Base-by-base conservation (phyloP, 2,888 invertebrate genomes). In the Actias luna region DNA sequence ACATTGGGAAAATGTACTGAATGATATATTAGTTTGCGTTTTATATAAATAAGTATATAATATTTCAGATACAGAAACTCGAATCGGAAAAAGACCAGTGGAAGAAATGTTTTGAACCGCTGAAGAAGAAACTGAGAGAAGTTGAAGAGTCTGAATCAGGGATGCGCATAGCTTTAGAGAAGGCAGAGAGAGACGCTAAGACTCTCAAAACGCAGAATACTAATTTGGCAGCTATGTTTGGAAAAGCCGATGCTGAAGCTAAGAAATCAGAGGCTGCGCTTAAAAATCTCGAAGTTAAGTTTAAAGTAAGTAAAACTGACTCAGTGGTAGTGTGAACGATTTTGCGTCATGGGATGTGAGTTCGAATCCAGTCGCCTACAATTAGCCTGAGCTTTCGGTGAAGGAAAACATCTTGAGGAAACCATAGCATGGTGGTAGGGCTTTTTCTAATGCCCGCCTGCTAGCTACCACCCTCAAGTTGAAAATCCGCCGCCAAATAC, bases 141-240 rank as follows among this genome's bases (percentile, higher is more conserved):
- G 75, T 95, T 33, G 94, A 94, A 76, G 94, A 95, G 63, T 85
- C 93, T 0, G 95, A 95, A 68, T 88, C 92, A 0, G 89, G 89
- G 0, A 85, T 94, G 65, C 91, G 93, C 63, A 86, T 92, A 66
- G 92, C 94, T 42, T 74, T 94, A 59, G 93, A 93, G 63, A 93
- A 93, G 64, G 81, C 94, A 0, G 93, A 93, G 50, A 92, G 94
- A 58, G 94, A 95, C 62, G 87, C 93, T 29, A 91, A 91, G 25
- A 84, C 87, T 12, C 77, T 94, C 5, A 86, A 89, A 18, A 75
- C 83, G 22, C 92, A 94, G 63, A 93, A 94, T 64, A 82, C 81
- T 18, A 75, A 83, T 27, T 76, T 95, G 18, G 81, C 89, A 5
- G 83, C 82, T 0, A 91, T 94, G 71, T 84, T 93, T 42, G 83